Evolutionary conservation across 2,888 invertebrate species (phyloP), one percentile per base, ranked within the genome.

Genomic region (Diachrysia chrysitis): DNA sequence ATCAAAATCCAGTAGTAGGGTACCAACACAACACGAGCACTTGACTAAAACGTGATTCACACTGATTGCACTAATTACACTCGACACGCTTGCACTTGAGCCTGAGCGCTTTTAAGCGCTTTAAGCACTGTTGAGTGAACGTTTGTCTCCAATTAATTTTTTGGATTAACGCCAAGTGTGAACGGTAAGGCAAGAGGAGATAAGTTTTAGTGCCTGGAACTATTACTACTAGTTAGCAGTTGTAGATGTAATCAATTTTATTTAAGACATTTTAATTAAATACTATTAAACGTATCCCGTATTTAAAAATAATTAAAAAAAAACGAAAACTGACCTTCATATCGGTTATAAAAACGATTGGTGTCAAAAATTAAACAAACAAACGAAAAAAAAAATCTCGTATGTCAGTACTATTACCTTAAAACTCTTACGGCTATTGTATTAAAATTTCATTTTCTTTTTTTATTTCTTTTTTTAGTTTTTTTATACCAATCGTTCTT

Each of bases 21-120:
- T n/a, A n/a, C 75, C 77, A 71, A 81, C 84, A 87, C 85, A 84
- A 85, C 86, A 86, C 70, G 80, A 71, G 79, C 83, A 89, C 91
- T 92, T 85, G 84, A 88, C 87, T 86, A 87, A 89, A 87, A 91
- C 92, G 92, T 92, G 92, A 88, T 91, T 90, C 87, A 81, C 85
- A 83, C 86, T 89, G 91, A 92, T 92, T 92, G 92, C 91, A 87
- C 91, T 92, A 92, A 92, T 92, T 91, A 91, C 89, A 87, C 89
- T 89, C 83, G 76, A 85, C 87, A 83, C 83, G 86, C 79, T 84
- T 78, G 76, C 79, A 76, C 83, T 84, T 80, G 79, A 81, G 79
- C 74, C 69, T 71, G 67, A 84, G 80, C 76, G 75, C 78, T 80
- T 76, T 71, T 69, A 61, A 74, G 75, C 55, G 66, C 71, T 79